These are phyloP conservation scores for Eutolmus rufibarbis DNA, from an alignment of 2,888 invertebrate species.

Conservation along the genomic window DNA sequence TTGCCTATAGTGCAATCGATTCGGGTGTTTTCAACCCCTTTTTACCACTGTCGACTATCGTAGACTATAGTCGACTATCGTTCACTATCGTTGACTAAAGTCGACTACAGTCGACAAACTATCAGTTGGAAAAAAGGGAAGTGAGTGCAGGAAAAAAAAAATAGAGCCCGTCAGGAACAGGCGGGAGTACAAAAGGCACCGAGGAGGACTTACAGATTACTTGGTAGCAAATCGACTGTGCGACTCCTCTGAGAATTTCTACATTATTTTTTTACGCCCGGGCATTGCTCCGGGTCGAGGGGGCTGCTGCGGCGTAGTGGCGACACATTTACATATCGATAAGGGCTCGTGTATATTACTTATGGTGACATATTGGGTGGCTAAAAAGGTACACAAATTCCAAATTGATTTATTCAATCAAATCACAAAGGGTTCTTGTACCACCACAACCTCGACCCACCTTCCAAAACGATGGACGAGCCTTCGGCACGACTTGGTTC, in stretches of 20 bases:
- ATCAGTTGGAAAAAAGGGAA: background rate
- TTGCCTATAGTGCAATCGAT: conserved; percentile 22
- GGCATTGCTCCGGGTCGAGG: background rate
- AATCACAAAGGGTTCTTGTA: background rate
- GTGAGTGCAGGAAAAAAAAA: background rate
- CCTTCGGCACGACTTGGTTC: background rate
- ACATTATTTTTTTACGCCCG: background rate
- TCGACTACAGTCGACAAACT: background rate
- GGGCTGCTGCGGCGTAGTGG: background rate
- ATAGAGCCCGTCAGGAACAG: background rate
- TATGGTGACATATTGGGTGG: conserved; percentile 7
- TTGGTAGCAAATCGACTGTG: conserved; percentile 19
- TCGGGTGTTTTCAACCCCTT: background rate
- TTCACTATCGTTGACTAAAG: background rate
- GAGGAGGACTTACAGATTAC: conserved; percentile 3
- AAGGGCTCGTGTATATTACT: conserved; percentile 24
- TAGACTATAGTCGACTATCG: background rate
- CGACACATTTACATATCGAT: conserved; percentile 18
- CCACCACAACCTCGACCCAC: background rate
- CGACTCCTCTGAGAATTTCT: conserved; percentile 1
- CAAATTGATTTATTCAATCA: conserved; percentile 23
- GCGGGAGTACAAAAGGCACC: background rate
- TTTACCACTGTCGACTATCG: background rate
- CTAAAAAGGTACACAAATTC: background rate
- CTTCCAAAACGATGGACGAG: background rate